A percentile compares a stretch with the other conserved stretches of the same genome.
phyloP scores from a whole-genome alignment of 2,797 vertebrate genomes.

The Austrolebias charrua region DNA sequence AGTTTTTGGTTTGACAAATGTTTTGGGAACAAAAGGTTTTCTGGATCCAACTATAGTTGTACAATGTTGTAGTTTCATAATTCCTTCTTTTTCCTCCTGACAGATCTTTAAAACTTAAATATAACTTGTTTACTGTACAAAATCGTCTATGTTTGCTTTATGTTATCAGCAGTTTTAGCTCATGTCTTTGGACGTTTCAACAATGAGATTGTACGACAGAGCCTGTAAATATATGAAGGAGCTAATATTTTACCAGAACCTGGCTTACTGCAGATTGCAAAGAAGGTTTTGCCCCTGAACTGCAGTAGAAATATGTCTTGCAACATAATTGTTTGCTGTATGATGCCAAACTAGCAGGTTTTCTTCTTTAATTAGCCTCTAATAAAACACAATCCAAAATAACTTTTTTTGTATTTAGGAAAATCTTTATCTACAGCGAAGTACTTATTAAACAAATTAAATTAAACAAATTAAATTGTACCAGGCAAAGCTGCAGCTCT shows the following conservation, averaged over 20 bases:
- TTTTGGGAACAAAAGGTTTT: too few species aligned
- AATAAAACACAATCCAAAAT: background rate
- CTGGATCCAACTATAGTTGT: too few species aligned
- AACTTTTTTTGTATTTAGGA: background rate
- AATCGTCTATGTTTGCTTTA: too few species aligned
- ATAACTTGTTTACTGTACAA: background rate
- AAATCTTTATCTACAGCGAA: too few species aligned
- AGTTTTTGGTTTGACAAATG: too few species aligned
- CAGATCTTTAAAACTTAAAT: background rate
- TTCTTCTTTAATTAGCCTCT: background rate
- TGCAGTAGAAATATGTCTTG: background rate
- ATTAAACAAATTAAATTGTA: too few species aligned
- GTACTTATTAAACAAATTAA: too few species aligned
- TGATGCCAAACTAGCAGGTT: background rate
- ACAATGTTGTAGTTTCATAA: background rate
- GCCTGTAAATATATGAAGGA: background rate
- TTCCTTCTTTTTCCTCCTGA: background rate
- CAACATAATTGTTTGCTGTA: background rate
- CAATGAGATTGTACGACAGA: background rate
- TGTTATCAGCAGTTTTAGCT: too few species aligned
- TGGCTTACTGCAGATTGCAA: constrained; percentile 1
- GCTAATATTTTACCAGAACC: constrained; percentile 30
- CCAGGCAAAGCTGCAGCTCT: background rate
- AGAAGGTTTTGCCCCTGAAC: background rate
- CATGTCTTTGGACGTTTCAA: background rate